phyloP scores from a whole-genome alignment of 2,888 invertebrate species.

The Dioctria linearis region DNA sequence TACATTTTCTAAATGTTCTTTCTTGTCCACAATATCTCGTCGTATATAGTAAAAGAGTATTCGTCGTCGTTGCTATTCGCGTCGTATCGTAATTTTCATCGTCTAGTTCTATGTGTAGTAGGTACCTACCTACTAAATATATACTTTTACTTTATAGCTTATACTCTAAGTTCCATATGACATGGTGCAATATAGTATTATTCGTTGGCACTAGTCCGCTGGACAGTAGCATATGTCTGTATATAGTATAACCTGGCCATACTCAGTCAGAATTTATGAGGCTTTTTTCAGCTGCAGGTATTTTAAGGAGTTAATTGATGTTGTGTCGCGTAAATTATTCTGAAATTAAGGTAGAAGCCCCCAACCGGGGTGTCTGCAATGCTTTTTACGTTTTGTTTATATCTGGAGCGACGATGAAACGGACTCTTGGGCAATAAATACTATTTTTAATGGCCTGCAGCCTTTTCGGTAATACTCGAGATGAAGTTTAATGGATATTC shows the following conservation, averaged over 20 bases:
- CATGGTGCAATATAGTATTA: slow-evolving; percentile 42
- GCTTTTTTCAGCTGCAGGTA: slow-evolving; percentile 67
- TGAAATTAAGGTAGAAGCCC: slow-evolving; percentile 67
- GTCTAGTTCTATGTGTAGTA: background rate
- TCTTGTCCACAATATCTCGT: slow-evolving; percentile 13
- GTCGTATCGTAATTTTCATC: background rate
- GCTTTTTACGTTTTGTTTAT: slow-evolving; percentile 55
- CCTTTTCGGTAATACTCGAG: slow-evolving; percentile 62
- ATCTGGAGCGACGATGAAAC: slow-evolving; percentile 53
- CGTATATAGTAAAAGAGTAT: background rate
- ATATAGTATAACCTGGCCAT: slow-evolving; percentile 43
- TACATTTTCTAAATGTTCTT: slow-evolving; percentile 23
- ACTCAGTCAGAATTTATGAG: slow-evolving; percentile 59
- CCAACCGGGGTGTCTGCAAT: slow-evolving; percentile 53
- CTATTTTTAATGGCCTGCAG: slow-evolving; percentile 65
- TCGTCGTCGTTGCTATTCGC: slow-evolving; percentile 34
- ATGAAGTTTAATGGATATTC: slow-evolving; percentile 54
- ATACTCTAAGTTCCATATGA: slow-evolving; percentile 23
- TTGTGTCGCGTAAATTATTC: slow-evolving; percentile 70
- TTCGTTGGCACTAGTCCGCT: slow-evolving; percentile 40
- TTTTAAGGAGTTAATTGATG: slow-evolving; percentile 70
- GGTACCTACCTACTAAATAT: background rate
- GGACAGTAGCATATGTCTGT: slow-evolving; percentile 30
- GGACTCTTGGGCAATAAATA: slow-evolving; percentile 63
- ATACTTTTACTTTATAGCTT: background rate